Base-by-base conservation (phyloP, 2,888 invertebrate genomes). In the Drosophila paracracens region DNA sequence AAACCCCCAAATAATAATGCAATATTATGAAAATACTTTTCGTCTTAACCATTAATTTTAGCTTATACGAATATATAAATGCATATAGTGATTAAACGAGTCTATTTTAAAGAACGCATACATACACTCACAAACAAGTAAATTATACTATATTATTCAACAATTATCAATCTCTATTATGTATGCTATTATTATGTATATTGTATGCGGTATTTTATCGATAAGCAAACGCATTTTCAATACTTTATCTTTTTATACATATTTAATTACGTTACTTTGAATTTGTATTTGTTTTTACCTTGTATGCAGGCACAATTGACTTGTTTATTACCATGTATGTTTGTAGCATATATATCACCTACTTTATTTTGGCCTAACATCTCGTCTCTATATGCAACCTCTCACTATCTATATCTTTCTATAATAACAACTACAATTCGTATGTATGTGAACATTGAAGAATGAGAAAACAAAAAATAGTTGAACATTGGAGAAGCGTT, bases 161-260 rank as follows among this genome's bases (percentile, higher is more conserved):
- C 67, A 67, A 71, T 79, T 64, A 60, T 65, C 80, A 62, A 60
- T 75, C 74, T 79, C 66, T 27, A 70, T 78, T 70, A 79, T 70
- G 64, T 70, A 77, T 66, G 79, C 53, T 79, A 74, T 70, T 62
- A 75, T 78, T 80, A 78, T 79, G 66, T 80, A 72, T 71, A 77
- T 76, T 54, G 50, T 57, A 50, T 60, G 60, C 62, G 18, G 27
- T 51, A 38, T 54, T 73, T 61, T 43, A 61, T 36, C 43, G 51
- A 61, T 65, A 65, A 38, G 60, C 40, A 51, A 58, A 46, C 31
- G 72, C 72, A 72, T 72, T 72, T 65, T 73, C 58, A 72, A 64
- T 52, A 59, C 40, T 54, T 56, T 64, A 51, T 60, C 76, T 11
- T 51, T 70, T 56, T 21, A 62, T 51, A 57, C 29, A 60, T 27